Evolutionary conservation across 2,797 vertebrate species (phyloP), one percentile per base, ranked within the genome.

Genomic region (Enteromius paludinosus): DNA sequence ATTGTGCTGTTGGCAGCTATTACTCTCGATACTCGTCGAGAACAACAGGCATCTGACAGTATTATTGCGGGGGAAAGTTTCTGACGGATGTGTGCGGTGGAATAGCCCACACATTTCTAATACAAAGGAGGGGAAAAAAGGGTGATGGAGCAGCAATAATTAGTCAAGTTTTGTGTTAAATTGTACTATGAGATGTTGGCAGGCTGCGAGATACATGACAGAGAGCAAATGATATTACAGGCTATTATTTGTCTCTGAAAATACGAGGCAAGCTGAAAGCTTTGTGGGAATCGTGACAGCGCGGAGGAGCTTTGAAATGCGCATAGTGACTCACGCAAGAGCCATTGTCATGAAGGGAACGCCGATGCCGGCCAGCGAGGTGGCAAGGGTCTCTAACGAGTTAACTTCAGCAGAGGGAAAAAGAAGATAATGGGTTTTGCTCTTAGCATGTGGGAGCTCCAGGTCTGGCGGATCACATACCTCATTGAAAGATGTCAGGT

Each of bases 401-500:
- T 69, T 65, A 33, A 65, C 35, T 76, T 64, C 17, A 8, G 23
- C 61, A 5, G 14, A 76, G 35, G 6, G 28, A 33, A 71, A 61
- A 45, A 14, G 38, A 28, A 64, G 15, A 47, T 64, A 64, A 64
- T 30, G 43, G 30, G 30, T 20, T 41, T 2, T 15, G 30, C 23
- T 47, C 23, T 7, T 20, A 14, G 8, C 43, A 33, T 47, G 25
- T 47, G 59, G 23, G 20, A 62, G 14, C 56, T 52, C 38, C 20
- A n/a, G 23, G 62, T 65, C 35, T 56, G 28, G 28, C 10, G 12
- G 65, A 20, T 69, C 15, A 69, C 66, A 65, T 95, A 99, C 98
- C 98, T 99, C 98, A 25, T 99, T 99, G 91, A 99, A 99, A 54
- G 98, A 99, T 85, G 98, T 97, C 87, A 99, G 94, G 91, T 99